Evolutionary conservation across 2,888 invertebrate species (phyloP).

Genomic region (Trissoscelio sp.): DNA sequence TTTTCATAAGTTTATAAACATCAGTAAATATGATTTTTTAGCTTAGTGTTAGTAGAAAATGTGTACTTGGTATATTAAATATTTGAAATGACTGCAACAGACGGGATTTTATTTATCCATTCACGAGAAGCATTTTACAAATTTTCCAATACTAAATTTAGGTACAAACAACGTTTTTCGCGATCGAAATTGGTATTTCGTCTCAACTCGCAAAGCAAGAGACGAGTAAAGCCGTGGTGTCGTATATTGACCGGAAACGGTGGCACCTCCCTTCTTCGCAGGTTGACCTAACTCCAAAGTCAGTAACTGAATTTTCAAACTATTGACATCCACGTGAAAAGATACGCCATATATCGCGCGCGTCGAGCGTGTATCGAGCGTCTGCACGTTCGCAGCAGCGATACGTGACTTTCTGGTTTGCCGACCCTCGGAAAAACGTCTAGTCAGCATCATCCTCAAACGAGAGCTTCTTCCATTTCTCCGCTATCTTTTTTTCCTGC

Average conservation of each 20-base stretch:
- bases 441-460: slow-evolving; percentile 62
- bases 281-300: slow-evolving; percentile 55
- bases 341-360: slow-evolving; percentile 73
- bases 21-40: too few species aligned
- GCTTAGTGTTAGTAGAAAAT: too few species aligned
- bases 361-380: slow-evolving; percentile 63
- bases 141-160: slow-evolving; percentile 6
- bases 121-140: background rate
- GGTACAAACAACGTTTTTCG: slow-evolving; percentile 1
- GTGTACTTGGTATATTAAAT: too few species aligned
- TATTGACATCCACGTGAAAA: slow-evolving; percentile 68
- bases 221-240: slow-evolving; percentile 5
- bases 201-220: slow-evolving; percentile 6
- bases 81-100: background rate
- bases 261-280: slow-evolving; percentile 41
- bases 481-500: slow-evolving; percentile 23
- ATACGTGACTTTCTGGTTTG: slow-evolving; percentile 70
- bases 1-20: too few species aligned
- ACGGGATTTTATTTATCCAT: background rate
- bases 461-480: slow-evolving; percentile 54
- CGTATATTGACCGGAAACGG: slow-evolving; percentile 55
- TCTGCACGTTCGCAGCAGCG: slow-evolving; percentile 58
- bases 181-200: slow-evolving; percentile 17
- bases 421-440: slow-evolving; percentile 62
- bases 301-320: slow-evolving; percentile 67